phyloP scores from a whole-genome alignment of 1,140 invertebrate genomes.

The Orussus abietinus region DNA sequence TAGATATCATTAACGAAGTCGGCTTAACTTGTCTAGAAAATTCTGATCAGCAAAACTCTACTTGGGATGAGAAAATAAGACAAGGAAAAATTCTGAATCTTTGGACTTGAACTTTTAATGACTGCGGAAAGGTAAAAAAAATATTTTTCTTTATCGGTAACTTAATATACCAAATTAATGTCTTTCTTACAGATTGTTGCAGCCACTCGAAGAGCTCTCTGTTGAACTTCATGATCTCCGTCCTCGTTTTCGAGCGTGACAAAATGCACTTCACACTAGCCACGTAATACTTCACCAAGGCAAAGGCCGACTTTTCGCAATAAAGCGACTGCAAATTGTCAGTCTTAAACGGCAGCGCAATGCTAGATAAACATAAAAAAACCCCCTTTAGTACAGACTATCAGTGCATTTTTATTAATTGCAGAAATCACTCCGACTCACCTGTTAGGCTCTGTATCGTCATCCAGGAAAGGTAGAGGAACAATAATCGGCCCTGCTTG shows the following conservation, averaged over 20 bases:
- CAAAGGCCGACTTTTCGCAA: slow-evolving; percentile 53
- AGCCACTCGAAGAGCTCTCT: slow-evolving; percentile 58
- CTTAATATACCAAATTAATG: no score
- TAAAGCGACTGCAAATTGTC: slow-evolving; percentile 54
- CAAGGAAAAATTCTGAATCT: no score
- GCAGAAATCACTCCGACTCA: no score
- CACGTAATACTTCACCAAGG: slow-evolving; percentile 58
- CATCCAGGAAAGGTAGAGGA: slow-evolving; percentile 54
- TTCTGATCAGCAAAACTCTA: no score
- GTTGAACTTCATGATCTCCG: slow-evolving; percentile 53
- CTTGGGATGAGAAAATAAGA: no score
- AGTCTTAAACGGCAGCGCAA: slow-evolving; percentile 50
- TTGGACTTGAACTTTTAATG: no score
- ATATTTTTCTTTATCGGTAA: no score
- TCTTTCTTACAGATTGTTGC: slow-evolving; percentile 35
- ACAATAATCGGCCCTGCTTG: slow-evolving; percentile 17
- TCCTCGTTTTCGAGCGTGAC: slow-evolving; percentile 29
- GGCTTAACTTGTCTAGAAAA: no score
- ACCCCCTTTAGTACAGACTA: neutral
- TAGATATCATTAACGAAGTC: no score
- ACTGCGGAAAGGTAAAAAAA: no score
- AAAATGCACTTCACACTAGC: slow-evolving; percentile 53
- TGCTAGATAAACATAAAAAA: slow-evolving; percentile 29
- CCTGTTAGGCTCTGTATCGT: slow-evolving; percentile 43
- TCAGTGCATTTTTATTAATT: neutral